These are phyloP conservation scores for Polietes domitor DNA, from an alignment of 2,888 invertebrate genomes.

Conservation along the genomic window DNA sequence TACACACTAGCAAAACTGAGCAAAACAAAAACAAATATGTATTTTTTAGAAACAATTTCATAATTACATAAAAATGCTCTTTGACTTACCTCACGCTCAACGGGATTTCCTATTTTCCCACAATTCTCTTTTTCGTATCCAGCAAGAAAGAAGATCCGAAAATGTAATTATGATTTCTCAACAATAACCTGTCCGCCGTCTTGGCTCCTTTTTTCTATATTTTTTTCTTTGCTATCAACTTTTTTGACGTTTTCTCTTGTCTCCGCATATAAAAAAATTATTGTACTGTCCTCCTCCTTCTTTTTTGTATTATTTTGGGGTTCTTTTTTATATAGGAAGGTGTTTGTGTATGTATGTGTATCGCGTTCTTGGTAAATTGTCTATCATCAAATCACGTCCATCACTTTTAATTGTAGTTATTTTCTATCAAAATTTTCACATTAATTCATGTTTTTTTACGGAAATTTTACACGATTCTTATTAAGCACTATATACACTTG, in stretches of 20 bases:
- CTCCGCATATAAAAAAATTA: slow-evolving; percentile 53
- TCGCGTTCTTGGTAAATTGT: slow-evolving; percentile 67
- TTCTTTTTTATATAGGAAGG: slow-evolving; percentile 60
- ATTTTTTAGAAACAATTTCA: slow-evolving; percentile 38
- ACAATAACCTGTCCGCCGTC: slow-evolving; percentile 63
- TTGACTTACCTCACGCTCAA: slow-evolving; percentile 1
- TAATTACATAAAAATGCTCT: slow-evolving; percentile 61
- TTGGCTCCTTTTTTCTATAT: slow-evolving; percentile 54
- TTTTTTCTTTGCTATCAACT: slow-evolving; percentile 57
- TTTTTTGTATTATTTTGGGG: slow-evolving; percentile 54
- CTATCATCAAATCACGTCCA: slow-evolving; percentile 66
- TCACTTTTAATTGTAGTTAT: slow-evolving; percentile 64
- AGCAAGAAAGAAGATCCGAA: slow-evolving; percentile 3
- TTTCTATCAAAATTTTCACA: slow-evolving; percentile 57
- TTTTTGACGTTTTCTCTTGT: slow-evolving; percentile 65
- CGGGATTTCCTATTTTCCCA: background rate
- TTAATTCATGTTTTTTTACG: slow-evolving; percentile 51
- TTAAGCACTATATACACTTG: slow-evolving; percentile 67
- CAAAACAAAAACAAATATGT: slow-evolving; percentile 47
- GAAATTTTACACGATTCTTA: slow-evolving; percentile 61
- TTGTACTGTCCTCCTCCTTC: slow-evolving; percentile 64
- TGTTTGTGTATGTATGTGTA: slow-evolving; percentile 67
- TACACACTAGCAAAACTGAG: slow-evolving; percentile 36
- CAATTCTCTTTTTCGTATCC: slow-evolving; percentile 13
- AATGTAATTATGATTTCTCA: slow-evolving; percentile 36